Base-by-base conservation (phyloP, 2,797 vertebrate genomes). In the Botia kubotai region DNA sequence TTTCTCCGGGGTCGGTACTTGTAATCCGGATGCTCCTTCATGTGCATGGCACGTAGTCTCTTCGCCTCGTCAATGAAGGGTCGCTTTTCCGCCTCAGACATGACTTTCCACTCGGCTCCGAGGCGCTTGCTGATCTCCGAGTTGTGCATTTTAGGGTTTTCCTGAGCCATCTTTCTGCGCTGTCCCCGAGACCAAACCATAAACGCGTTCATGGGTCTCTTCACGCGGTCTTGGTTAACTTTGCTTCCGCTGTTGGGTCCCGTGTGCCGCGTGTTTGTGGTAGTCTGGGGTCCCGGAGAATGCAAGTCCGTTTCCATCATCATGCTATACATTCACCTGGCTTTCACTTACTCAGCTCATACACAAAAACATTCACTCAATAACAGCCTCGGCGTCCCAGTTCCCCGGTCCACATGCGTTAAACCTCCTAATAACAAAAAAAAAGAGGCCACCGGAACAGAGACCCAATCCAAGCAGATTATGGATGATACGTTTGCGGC, bases 21-120 rank as follows among this genome's bases (percentile, higher is more conserved):
- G 92, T 99, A 98, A 96, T 98, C 97, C 96, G 97, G 97, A 87
- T 99, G 97, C 93, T 99, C 97, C 92, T 99, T 99, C 97, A 99
- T 98, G 93, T 99, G 97, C 94, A 99, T 95, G 86, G 97, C 97
- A 66, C 97, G 94, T 90, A 99, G 93, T 74, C 97, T 90, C 88
- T 99, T 99, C 84, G 97, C 97, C 91, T 98, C 97, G 91, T 99
- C 97, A 86, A 99, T 99, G 93, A 99, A 99, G 33, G 97, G 97
- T 78, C 97, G 93, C 93, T 98, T 99, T 87, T 99, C 97, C 39
- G 97, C 96, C 91, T 99, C 97, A 36, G 97, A 96, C 97, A 98
- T 97, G 87, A 99, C 95, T 83, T 96, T 96, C 95, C 96, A 96
- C 91, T 96, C 96, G 3, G 95, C 96, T 23, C 96, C 96, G 79